Base-by-base conservation (phyloP, 2,797 vertebrate genomes). In the Megaceryle alcyon region DNA sequence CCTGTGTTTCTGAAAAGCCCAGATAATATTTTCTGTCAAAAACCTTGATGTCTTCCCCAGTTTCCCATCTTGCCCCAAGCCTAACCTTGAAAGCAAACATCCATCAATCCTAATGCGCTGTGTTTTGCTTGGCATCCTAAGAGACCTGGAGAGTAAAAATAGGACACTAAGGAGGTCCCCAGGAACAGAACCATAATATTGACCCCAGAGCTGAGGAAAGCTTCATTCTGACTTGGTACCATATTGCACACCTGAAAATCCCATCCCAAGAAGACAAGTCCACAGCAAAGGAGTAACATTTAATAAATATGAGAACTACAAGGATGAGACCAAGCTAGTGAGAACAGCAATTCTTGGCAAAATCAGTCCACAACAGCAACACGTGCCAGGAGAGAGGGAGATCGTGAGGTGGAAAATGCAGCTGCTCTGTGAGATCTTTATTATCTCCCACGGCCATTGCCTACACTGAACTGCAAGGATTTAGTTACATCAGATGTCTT, bases 401-500 rank as follows among this genome's bases (percentile, higher is more conserved):
- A 89, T 17, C 0, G 2, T 10, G 37, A 21, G 54, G 44, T 77
- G 28, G 18, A 37, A 82, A 80, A 84, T 9, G n/a, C 12, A 63
- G 3, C 5, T 18, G 1, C 26, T 79, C 59, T 80, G 60, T 56
- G 60, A 70, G 71, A 61, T 21, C 31, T 85, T 70, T 37, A 15
- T 85, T 85, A 69, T 43, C 78, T 96, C 39, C 61, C 37, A 35
- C 1, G 0, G 7, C 35, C 15, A 1, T 72, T 60, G 92, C 95
- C 70, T 59, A 81, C 4, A 1, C 59, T 82, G 91, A 94, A 73
- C 88, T 39, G 35, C 61, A 69, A 68, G 79, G 95, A 95, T 85
- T 91, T 89, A 54, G 76, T 96, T 95, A 95, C 90, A 93, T 93
- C 92, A 93, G 90, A 59, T 25, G 49, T 63, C 75, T 93, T 80